These are phyloP conservation scores for Mesochorus sp. DNA, from an alignment of 2,888 invertebrate genomes.

Conservation along the genomic window DNA sequence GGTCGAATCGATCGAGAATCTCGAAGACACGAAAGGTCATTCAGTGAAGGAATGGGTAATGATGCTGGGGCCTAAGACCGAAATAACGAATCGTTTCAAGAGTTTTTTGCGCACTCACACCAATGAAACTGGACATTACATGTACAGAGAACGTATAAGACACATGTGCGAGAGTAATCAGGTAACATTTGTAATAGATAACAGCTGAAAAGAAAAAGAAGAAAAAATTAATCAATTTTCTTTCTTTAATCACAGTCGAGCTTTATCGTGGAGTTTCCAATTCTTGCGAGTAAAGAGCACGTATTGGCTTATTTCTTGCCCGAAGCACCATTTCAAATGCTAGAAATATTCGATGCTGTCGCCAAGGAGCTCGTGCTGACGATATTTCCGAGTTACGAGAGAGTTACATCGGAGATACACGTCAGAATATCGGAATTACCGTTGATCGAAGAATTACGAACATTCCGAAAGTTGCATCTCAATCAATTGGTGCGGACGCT, in stretches of 20 bases:
- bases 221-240: not conserved
- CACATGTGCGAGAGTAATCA: slow-evolving; percentile 97
- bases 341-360: slow-evolving; percentile 97
- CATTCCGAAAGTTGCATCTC: slow-evolving; percentile 93
- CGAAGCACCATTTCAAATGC: slow-evolving; percentile 98
- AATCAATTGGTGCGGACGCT: slow-evolving; percentile 96
- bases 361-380: slow-evolving; percentile 96
- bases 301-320: slow-evolving; percentile 98
- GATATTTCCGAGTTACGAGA: slow-evolving; percentile 97
- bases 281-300: slow-evolving; percentile 94
- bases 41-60: slow-evolving; percentile 98
- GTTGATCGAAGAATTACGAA: slow-evolving; percentile 96
- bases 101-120: slow-evolving; percentile 96
- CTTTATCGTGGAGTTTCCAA: slow-evolving; percentile 96
- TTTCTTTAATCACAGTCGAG: slow-evolving; percentile 84
- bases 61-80: slow-evolving; percentile 96
- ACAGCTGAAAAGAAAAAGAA: no score
- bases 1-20: slow-evolving; percentile 98
- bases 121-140: slow-evolving; percentile 92
- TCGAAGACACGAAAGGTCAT: slow-evolving; percentile 98
- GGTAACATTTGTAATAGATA: no score
- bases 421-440: slow-evolving; percentile 97
- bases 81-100: slow-evolving; percentile 96
- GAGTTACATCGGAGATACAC: slow-evolving; percentile 96
- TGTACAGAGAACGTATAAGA: slow-evolving; percentile 95